Percentiles rank a stretch among this genome's conserved stretches.
Evolutionary conservation across 2,797 vertebrate genomes (phyloP).

Genomic region (Aphelocoma californica): DNA sequence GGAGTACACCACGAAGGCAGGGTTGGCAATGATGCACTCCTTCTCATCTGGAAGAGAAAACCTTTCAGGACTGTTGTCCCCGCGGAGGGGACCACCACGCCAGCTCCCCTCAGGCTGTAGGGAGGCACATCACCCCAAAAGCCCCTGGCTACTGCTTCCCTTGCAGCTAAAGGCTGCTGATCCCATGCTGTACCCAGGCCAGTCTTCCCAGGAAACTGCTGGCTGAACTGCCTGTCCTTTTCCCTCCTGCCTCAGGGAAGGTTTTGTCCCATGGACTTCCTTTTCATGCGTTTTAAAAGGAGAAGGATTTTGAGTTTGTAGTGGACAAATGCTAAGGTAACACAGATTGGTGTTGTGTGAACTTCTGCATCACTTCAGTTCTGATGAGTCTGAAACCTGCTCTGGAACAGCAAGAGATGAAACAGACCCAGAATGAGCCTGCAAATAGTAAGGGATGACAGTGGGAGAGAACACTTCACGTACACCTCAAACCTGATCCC

Average conservation of each 20-base stretch:
- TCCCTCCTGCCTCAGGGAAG: background rate
- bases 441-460: background rate
- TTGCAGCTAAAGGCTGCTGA: no score
- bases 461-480: fast-evolving
- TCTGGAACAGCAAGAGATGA: background rate
- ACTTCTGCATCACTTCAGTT: background rate
- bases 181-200: background rate
- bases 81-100: background rate
- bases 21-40: slow-evolving; percentile 95
- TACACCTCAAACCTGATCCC: background rate
- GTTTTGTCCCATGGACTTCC: background rate
- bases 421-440: background rate
- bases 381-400: background rate
- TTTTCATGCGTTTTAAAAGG: background rate
- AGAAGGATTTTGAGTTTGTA: background rate
- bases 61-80: background rate
- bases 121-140: fast-evolving
- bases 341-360: background rate
- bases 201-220: background rate
- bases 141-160: background rate
- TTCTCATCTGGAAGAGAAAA: slow-evolving; percentile 84
- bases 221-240: background rate
- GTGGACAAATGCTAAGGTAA: background rate
- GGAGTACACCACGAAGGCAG: slow-evolving; percentile 97
- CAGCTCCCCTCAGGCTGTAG: background rate